A percentile compares a stretch with the other conserved stretches of the same genome.
phyloP scores from a whole-genome alignment of 92 coral and sea anemone species.

The Zoanthus solanderi region DNA sequence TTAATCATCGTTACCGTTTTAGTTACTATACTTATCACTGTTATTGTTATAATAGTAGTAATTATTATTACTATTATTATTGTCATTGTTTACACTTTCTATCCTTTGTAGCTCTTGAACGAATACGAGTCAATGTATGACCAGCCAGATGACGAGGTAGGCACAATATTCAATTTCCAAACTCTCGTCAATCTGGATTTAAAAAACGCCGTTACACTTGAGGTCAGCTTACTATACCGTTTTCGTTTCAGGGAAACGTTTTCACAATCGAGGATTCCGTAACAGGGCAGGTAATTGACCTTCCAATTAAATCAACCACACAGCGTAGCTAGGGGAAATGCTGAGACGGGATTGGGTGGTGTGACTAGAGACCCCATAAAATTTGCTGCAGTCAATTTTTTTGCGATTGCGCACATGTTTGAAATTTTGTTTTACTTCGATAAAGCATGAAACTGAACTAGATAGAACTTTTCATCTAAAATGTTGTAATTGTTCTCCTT shows the following conservation, averaged over 20 bases:
- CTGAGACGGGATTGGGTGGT: too few species aligned
- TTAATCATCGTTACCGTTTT: background rate
- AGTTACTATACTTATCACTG: background rate
- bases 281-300: conserved; percentile 37
- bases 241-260: conserved; percentile 12
- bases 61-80: background rate
- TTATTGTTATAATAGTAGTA: background rate
- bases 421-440: too few species aligned
- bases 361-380: too few species aligned
- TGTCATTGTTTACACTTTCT: background rate
- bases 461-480: too few species aligned
- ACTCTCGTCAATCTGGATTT: background rate
- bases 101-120: conserved; percentile 60
- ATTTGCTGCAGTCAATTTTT: too few species aligned
- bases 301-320: too few species aligned
- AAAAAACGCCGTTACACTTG: background rate
- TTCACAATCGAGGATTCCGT: conserved; percentile 43
- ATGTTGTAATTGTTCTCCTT: too few species aligned
- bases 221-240: background rate
- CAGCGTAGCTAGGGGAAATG: too few species aligned
- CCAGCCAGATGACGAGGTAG: conserved; percentile 72
- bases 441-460: too few species aligned
- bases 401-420: too few species aligned
- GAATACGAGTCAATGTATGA: conserved; percentile 82
- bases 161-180: background rate